Conservation (phyloP, 2,888 invertebrate species). For the Scaptomyza tumidula region DNA sequence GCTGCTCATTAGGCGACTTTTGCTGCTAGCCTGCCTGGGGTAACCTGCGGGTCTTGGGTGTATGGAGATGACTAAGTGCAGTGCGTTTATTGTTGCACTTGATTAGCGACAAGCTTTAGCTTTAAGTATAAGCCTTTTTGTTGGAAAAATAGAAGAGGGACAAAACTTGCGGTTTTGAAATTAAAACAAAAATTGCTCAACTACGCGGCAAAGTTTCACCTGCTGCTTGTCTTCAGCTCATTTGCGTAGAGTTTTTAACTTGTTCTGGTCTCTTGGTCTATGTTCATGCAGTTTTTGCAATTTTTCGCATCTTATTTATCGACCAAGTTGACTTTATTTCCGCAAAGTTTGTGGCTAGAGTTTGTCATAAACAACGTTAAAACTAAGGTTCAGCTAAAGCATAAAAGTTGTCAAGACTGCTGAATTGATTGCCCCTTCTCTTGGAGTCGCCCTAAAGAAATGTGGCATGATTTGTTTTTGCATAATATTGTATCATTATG, state of each 20-base stretch:
- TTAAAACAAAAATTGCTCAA: constrained; percentile 53
- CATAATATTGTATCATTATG: too few species aligned
- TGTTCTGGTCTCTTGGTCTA: constrained; percentile 9
- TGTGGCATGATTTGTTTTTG: constrained; percentile 19
- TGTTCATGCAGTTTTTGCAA: not conserved
- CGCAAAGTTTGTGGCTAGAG: constrained; percentile 71
- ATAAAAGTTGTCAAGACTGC: constrained; percentile 55
- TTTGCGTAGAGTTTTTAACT: constrained; percentile 44
- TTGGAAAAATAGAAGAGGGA: constrained; percentile 22
- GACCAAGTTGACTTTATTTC: constrained; percentile 63
- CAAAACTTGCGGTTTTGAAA: constrained; percentile 17
- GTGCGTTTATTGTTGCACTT: constrained; percentile 57
- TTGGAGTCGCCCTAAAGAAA: constrained; percentile 17
- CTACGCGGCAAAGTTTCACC: constrained; percentile 56
- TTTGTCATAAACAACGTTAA: constrained; percentile 75
- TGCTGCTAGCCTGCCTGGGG: constrained; percentile 23
- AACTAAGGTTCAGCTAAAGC: constrained; percentile 56
- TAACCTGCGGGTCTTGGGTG: too few species aligned
- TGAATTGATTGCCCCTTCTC: constrained; percentile 67
- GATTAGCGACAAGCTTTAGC: constrained; percentile 66
- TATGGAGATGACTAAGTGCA: constrained; percentile 27
- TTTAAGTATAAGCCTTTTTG: constrained; percentile 30
- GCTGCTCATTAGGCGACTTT: constrained; percentile 66
- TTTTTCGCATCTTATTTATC: constrained; percentile 9
- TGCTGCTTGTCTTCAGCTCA: constrained; percentile 43